Conservation (phyloP, 2,113 vertebrate species). For the Oreamnos americanus region DNA sequence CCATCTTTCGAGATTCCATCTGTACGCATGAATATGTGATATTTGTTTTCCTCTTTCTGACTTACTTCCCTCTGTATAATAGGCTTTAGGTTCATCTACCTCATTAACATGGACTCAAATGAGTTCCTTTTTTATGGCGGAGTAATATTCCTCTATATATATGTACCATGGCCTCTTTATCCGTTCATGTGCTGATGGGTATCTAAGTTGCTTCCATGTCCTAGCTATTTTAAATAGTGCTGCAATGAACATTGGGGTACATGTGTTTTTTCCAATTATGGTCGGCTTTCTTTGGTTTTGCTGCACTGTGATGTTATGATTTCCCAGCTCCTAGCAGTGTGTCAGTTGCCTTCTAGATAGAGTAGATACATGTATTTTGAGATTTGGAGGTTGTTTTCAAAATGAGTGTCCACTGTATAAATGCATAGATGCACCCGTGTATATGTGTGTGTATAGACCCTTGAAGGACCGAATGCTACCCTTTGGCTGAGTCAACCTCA, state of each 20-base stretch:
- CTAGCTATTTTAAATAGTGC: neutral
- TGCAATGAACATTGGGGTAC: neutral
- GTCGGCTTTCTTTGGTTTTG: neutral
- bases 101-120: neutral
- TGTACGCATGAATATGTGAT: neutral
- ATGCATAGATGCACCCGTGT: neutral
- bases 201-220: neutral
- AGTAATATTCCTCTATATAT: neutral
- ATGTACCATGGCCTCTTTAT: neutral
- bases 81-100: neutral
- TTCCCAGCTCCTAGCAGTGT: neutral
- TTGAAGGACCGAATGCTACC: neutral
- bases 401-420: neutral
- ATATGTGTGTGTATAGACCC: no score
- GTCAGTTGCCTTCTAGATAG: neutral
- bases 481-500: neutral
- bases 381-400: conserved; percentile 13
- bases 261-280: neutral
- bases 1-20: neutral
- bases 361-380: neutral
- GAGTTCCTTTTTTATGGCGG: neutral
- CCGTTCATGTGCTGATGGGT: neutral
- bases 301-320: neutral
- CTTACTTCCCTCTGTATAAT: neutral
- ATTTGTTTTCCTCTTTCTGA: neutral